Conservation (phyloP, 2,888 invertebrate genomes). For the Nudaria mundana region DNA sequence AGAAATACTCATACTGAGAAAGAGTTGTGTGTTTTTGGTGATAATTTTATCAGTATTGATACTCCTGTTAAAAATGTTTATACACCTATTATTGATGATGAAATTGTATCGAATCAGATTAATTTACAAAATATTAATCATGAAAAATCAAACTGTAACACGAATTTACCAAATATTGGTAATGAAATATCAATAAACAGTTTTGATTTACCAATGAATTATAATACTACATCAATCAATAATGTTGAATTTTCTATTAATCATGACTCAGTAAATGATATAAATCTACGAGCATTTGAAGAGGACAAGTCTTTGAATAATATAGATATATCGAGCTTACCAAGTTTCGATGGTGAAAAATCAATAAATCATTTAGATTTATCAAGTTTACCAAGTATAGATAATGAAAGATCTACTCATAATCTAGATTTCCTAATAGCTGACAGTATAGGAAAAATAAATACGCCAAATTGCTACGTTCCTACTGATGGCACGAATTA, state of each 20-base stretch:
- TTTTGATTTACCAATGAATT: constrained; percentile 9
- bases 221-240: neutral
- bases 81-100: constrained; percentile 4
- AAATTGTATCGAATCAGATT: constrained; percentile 3
- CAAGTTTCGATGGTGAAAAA: constrained; percentile 11
- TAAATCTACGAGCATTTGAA: neutral
- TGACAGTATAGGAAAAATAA: neutral
- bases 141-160: constrained; percentile 2
- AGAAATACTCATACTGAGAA: constrained; percentile 12
- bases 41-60: neutral
- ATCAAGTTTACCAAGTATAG: constrained; percentile 5
- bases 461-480: constrained; percentile 5
- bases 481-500: constrained; percentile 9
- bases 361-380: constrained; percentile 7
- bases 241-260: constrained; percentile 10
- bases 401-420: constrained; percentile 3
- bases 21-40: constrained; percentile 13
- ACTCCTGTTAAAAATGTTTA: neutral
- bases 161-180: constrained; percentile 8
- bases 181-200: constrained; percentile 6
- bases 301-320: constrained; percentile 5
- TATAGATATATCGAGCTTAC: constrained; percentile 3
- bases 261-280: neutral
- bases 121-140: constrained; percentile 9
- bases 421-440: constrained; percentile 14